phyloP scores from a whole-genome alignment of 2,113 vertebrate genomes.

The Dromas ardeola region DNA sequence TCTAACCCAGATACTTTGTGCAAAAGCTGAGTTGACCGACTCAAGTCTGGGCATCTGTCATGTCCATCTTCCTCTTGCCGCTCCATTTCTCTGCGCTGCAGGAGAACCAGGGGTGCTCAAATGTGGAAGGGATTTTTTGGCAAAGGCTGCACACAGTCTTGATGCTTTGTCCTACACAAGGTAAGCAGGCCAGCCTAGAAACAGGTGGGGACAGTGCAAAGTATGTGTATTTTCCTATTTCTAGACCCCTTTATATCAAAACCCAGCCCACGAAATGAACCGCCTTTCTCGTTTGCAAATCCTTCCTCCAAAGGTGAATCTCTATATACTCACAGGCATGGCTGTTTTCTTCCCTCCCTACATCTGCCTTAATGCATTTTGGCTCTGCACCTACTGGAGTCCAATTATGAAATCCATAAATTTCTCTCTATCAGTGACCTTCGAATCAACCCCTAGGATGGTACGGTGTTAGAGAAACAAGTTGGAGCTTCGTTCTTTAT shows the following conservation, averaged over 20 bases:
- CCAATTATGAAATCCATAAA: not conserved
- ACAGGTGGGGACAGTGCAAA: not conserved
- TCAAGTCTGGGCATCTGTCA: slow-evolving; percentile 14
- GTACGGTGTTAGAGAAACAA: not conserved
- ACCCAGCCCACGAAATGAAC: not conserved
- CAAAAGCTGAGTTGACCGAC: not conserved
- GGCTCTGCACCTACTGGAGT: not conserved
- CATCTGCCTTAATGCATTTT: not conserved
- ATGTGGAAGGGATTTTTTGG: not conserved
- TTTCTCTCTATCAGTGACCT: not conserved
- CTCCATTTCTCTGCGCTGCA: slow-evolving; percentile 33
- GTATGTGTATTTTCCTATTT: not conserved
- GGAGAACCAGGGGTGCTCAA: not conserved
- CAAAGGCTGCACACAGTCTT: not conserved
- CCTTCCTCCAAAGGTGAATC: not conserved
- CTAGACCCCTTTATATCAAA: not conserved
- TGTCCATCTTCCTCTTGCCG: slow-evolving; percentile 13
- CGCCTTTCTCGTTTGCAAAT: not conserved
- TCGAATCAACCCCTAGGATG: not conserved
- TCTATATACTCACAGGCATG: not conserved
- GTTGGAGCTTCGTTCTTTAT: not conserved
- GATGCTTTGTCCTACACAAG: not conserved
- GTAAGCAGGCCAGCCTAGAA: not conserved
- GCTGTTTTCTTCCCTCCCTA: not conserved
- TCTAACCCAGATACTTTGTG: slow-evolving; percentile 28